Evolutionary conservation across 2,113 vertebrate genomes (phyloP).

Genomic region (Istiophorus platypterus): DNA sequence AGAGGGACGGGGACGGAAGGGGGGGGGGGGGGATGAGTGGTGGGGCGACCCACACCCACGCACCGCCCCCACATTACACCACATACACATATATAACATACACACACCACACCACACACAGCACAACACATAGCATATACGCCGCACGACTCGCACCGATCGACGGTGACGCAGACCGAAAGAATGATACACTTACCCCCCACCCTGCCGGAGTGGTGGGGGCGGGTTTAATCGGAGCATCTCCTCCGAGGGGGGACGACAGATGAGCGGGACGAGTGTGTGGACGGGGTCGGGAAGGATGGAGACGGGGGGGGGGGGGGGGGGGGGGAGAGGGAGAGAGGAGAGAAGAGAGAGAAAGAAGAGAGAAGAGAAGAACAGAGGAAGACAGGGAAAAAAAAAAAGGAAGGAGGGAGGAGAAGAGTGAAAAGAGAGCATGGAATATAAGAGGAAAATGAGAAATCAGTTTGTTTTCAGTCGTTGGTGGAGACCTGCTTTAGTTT

Average conservation of each 20-base stretch:
- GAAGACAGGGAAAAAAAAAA: not conserved
- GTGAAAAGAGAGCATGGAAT: not conserved
- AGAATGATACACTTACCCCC: too few relatives aligned
- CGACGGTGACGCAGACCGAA: too few relatives aligned
- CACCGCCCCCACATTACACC: not conserved
- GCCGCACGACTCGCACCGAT: too few relatives aligned
- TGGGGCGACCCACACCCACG: slow-evolving; percentile 15
- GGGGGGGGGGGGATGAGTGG: not conserved
- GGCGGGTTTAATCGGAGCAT: slow-evolving; percentile 53
- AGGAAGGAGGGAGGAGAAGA: not conserved
- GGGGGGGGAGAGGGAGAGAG: too few relatives aligned
- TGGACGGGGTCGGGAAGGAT: slow-evolving; percentile 17
- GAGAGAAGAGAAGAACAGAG: not conserved
- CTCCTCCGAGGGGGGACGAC: slow-evolving; percentile 28
- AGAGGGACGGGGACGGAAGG: slow-evolving; percentile 17
- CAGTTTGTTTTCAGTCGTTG: not conserved
- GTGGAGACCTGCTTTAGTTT: not conserved
- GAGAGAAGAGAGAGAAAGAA: not conserved
- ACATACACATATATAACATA: too few relatives aligned
- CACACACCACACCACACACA: too few relatives aligned
- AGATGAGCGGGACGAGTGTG: slow-evolving; percentile 23
- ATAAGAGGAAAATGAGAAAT: not conserved
- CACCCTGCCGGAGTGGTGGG: too few relatives aligned
- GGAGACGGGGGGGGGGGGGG: slow-evolving; percentile 29
- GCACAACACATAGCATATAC: too few relatives aligned